A percentile compares a stretch with the other conserved stretches of the same genome.
These are phyloP conservation scores for Alexandromys oeconomus DNA, from an alignment of 2,797 vertebrate genomes.

Conservation along the genomic window DNA sequence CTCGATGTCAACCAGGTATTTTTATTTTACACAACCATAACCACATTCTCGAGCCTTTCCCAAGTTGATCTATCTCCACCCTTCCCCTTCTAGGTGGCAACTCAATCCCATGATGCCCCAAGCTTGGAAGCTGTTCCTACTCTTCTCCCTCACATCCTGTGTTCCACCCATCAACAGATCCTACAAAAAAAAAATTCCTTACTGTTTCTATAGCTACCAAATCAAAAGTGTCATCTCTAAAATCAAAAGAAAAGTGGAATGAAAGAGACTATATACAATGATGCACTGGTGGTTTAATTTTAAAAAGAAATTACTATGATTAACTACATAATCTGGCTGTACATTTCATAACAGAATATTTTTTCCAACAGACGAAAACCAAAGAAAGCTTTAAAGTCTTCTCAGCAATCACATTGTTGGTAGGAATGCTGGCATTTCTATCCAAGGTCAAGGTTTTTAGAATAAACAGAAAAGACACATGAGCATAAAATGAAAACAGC, in stretches of 20 bases:
- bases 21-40: not conserved
- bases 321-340: constrained; percentile 20
- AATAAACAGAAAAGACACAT: constrained; percentile 33
- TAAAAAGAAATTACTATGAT: constrained; percentile 44
- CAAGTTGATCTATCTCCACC: not conserved
- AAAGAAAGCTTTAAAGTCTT: constrained; percentile 42
- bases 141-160: not conserved
- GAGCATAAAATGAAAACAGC: constrained; percentile 22
- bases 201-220: not conserved
- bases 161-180: not conserved
- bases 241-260: constrained; percentile 62
- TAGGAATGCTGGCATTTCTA: constrained; percentile 25
- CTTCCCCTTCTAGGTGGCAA: constrained; percentile 3
- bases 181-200: not conserved
- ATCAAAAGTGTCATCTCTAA: not conserved
- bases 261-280: constrained; percentile 1
- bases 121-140: not conserved
- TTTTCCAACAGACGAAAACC: constrained; percentile 9
- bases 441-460: constrained; percentile 4
- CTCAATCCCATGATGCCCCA: not conserved
- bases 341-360: not conserved
- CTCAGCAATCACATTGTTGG: constrained; percentile 39
- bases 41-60: constrained; percentile 7
- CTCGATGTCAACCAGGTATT: not conserved
- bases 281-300: constrained; percentile 52